These are phyloP conservation scores for Eurytoma californica DNA, from an alignment of 2,888 invertebrate species.

Conservation along the genomic window DNA sequence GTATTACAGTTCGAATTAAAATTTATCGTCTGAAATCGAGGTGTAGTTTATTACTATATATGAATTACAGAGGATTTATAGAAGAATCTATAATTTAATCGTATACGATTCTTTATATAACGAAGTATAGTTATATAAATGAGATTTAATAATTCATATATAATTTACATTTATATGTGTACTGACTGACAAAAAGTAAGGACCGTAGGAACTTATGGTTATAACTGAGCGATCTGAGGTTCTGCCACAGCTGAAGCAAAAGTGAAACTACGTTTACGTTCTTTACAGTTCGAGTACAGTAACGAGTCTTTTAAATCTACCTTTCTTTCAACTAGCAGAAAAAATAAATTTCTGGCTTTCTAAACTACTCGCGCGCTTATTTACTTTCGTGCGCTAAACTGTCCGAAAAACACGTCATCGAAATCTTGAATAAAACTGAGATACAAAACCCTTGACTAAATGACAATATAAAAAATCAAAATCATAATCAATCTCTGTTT, in stretches of 20 bases:
- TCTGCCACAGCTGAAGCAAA: slow-evolving; percentile 37
- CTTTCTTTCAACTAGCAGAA: slow-evolving; percentile 24
- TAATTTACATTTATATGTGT: slow-evolving; percentile 27
- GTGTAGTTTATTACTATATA: slow-evolving; percentile 18
- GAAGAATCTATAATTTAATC: slow-evolving; percentile 22
- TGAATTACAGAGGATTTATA: slow-evolving; percentile 43
- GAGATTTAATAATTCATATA: slow-evolving; percentile 43
- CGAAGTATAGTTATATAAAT: slow-evolving; percentile 16
- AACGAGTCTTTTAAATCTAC: slow-evolving; percentile 18
- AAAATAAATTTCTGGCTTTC: slow-evolving; percentile 32
- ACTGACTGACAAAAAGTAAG: slow-evolving; percentile 44
- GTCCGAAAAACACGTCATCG: slow-evolving; percentile 22
- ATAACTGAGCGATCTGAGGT: slow-evolving; percentile 37
- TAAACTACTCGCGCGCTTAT: too few species aligned
- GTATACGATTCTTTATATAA: slow-evolving; percentile 41
- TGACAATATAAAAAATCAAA: background rate
- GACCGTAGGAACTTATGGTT: slow-evolving; percentile 53
- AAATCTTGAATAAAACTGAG: slow-evolving; percentile 9
- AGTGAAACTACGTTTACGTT: slow-evolving; percentile 31
- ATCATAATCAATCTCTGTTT: background rate
- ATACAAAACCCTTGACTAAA: slow-evolving; percentile 12
- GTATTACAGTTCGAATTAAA: slow-evolving; percentile 23
- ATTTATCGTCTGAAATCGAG: slow-evolving; percentile 14
- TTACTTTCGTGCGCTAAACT: too few species aligned
- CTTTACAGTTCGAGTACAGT: slow-evolving; percentile 7